A percentile compares a stretch with the other conserved stretches of the same genome.
These are phyloP conservation scores for Bellardia pandia DNA, from an alignment of 2,888 invertebrate genomes.

Conservation along the genomic window DNA sequence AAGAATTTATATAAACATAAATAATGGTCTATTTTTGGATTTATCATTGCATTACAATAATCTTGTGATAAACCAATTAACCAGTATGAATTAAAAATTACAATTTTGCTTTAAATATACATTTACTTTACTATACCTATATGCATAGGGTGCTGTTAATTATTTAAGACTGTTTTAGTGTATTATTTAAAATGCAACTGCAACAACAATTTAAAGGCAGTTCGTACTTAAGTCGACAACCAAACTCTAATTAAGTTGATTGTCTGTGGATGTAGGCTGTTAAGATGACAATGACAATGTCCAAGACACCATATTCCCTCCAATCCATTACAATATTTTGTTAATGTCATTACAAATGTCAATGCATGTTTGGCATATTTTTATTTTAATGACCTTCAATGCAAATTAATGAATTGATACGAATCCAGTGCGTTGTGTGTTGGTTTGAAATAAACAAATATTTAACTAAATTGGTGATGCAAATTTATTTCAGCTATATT, in stretches of 20 bases:
- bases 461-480: conserved; percentile 10
- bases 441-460: background rate
- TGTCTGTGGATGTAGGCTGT: conserved; percentile 3
- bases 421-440: background rate
- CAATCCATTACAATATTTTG: conserved; percentile 10
- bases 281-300: background rate
- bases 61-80: conserved; percentile 10
- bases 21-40: background rate
- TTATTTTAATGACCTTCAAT: conserved; percentile 23
- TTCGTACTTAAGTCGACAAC: background rate
- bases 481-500: background rate
- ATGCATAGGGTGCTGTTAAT: background rate
- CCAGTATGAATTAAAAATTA: background rate
- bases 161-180: background rate
- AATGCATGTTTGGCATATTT: conserved; percentile 20
- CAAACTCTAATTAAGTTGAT: conserved; percentile 19
- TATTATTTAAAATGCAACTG: background rate
- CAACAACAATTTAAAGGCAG: background rate
- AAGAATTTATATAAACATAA: background rate
- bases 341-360: conserved; percentile 20
- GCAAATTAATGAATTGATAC: conserved; percentile 13
- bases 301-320: background rate
- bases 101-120: background rate
- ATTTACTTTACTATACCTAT: background rate
- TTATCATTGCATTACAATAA: background rate